Evolutionary conservation across 2,888 invertebrate genomes (phyloP).

Genomic region (Spatulosminthurus flaviceps): DNA sequence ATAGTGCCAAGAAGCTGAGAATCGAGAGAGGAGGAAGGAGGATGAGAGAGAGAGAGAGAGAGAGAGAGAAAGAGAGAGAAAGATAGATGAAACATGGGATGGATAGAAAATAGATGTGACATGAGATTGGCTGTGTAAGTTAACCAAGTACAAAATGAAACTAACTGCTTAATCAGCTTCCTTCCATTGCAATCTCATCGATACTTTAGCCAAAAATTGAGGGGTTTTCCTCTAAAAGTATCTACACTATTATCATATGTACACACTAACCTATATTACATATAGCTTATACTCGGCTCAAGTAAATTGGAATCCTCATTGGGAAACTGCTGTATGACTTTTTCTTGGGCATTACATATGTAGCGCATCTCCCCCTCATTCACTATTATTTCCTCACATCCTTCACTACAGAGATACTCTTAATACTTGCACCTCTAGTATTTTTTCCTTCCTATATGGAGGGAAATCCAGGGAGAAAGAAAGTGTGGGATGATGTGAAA

Average conservation of each 20-base stretch:
- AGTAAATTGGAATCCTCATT: conserved; percentile 22
- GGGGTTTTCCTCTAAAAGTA: not conserved
- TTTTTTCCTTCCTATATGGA: not conserved
- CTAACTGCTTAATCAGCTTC: conserved; percentile 63
- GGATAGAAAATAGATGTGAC: conserved; percentile 40
- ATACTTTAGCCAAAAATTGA: conserved; percentile 23
- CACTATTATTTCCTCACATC: not conserved
- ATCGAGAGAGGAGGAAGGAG: not conserved
- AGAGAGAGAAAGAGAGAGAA: conserved; percentile 1
- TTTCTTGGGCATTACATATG: not conserved
- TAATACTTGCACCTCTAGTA: not conserved
- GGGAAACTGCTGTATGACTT: not conserved
- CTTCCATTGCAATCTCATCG: conserved; percentile 39
- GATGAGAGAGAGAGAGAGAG: not conserved
- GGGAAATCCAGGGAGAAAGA: not conserved
- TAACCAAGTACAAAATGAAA: conserved; percentile 48
- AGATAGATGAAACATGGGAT: conserved; percentile 36
- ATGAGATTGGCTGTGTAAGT: conserved; percentile 45
- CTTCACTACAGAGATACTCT: not conserved
- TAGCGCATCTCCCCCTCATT: not conserved
- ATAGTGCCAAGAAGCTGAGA: no score
- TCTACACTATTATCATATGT: no score
- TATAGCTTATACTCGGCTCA: not conserved
- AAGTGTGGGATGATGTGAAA: not conserved
- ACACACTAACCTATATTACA: no score